These are phyloP conservation scores for Andrena cerasifolii DNA, from an alignment of 1,140 invertebrate genomes.

Conservation along the genomic window DNA sequence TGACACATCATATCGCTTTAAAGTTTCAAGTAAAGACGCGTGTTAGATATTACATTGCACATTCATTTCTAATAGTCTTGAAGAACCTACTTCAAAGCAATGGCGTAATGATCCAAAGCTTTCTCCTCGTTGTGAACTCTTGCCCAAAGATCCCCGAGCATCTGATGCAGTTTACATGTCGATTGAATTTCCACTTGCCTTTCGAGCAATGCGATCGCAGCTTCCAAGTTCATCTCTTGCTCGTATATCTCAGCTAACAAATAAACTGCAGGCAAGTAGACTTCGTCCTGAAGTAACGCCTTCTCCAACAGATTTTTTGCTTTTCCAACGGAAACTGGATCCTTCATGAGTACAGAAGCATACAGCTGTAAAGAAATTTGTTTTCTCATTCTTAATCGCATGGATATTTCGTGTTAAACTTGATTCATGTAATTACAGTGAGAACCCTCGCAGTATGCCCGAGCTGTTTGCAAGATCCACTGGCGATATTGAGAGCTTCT, in stretches of 20 bases:
- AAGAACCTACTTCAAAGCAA: conserved; percentile 85
- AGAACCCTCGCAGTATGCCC: conserved; percentile 87
- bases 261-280: conserved; percentile 87
- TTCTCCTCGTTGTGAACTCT: conserved; percentile 86
- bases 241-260: conserved; percentile 85
- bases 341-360: conserved; percentile 87
- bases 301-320: conserved; percentile 88
- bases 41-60: neutral
- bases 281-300: conserved; percentile 86
- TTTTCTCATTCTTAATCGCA: conserved; percentile 8
- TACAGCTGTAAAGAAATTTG: conserved; percentile 84
- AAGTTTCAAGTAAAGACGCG: conserved; percentile 1
- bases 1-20: conserved; percentile 47
- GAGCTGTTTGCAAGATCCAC: conserved; percentile 87
- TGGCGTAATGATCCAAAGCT: conserved; percentile 88
- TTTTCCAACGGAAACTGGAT: conserved; percentile 85
- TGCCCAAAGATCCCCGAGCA: conserved; percentile 86
- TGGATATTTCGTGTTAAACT: neutral
- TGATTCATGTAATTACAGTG: conserved; percentile 80
- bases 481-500: conserved; percentile 88
- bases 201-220: conserved; percentile 84
- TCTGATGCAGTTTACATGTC: conserved; percentile 87
- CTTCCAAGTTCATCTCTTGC: conserved; percentile 85
- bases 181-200: conserved; percentile 85
- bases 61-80: too few relatives aligned